phyloP scores from a whole-genome alignment of 2,797 vertebrate species.

The Acridotheres tristis region DNA sequence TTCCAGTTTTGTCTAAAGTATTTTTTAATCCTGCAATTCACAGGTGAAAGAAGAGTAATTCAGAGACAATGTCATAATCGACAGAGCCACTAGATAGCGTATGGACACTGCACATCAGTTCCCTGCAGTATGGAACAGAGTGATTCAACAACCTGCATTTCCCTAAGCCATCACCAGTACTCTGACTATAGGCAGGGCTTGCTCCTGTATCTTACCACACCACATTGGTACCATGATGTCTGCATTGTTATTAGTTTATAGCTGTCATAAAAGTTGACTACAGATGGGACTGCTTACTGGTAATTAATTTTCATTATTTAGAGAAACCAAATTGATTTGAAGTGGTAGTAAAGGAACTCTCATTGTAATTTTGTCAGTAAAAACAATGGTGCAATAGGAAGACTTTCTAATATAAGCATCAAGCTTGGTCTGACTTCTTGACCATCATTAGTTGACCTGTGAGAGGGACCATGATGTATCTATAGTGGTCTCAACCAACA shows the following conservation, averaged over 20 bases:
- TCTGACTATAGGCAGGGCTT: not conserved
- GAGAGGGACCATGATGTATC: not conserved
- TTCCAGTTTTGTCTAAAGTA: not conserved
- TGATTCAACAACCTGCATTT: not conserved
- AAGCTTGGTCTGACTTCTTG: not conserved
- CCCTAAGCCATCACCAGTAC: not conserved
- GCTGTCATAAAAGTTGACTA: not conserved
- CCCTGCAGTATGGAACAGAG: not conserved
- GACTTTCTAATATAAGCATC: not conserved
- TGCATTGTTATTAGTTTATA: not conserved
- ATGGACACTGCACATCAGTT: not conserved
- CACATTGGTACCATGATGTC: not conserved
- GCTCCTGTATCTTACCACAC: not conserved
- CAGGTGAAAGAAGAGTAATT: not conserved
- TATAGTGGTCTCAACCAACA: not conserved
- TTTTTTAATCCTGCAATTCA: not conserved
- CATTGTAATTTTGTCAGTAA: not conserved
- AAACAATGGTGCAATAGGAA: not conserved
- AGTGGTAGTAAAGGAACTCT: not conserved
- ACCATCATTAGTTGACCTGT: not conserved
- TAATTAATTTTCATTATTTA: not conserved
- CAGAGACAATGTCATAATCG: not conserved
- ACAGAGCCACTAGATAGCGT: conserved; percentile 52
- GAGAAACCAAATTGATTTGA: not conserved
- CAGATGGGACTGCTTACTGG: not conserved